These are phyloP conservation scores for Aplocera efformata DNA, from an alignment of 2,888 invertebrate genomes.

Conservation along the genomic window DNA sequence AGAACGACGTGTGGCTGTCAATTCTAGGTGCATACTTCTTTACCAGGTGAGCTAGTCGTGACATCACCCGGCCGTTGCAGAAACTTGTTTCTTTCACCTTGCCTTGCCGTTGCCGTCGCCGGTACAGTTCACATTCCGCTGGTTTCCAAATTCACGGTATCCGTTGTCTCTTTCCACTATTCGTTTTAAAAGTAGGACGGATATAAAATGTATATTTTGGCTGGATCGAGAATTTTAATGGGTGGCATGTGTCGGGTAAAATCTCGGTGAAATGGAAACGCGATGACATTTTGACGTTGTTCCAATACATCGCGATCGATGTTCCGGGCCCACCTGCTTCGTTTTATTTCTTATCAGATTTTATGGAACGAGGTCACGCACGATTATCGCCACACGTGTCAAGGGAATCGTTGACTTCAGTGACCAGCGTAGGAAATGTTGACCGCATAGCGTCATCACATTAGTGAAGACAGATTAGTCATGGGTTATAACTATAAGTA, in stretches of 20 bases:
- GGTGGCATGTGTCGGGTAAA: conserved; percentile 14
- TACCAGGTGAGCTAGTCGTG: conserved; percentile 83
- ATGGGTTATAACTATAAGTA: no score
- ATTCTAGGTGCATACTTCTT: conserved; percentile 97
- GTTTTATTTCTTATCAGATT: conserved; percentile 66
- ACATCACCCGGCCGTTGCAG: conserved; percentile 36
- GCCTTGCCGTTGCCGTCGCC: conserved; percentile 3
- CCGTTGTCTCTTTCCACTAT: conserved; percentile 31
- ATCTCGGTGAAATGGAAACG: conserved; percentile 20
- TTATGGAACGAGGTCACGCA: conserved; percentile 56
- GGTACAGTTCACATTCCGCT: conserved; percentile 22
- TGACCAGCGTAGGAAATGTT: conserved; percentile 3
- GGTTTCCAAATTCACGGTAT: conserved; percentile 40
- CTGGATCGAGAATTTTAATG: conserved; percentile 5
- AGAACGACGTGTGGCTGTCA: conserved; percentile 98
- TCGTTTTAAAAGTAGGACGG: conserved; percentile 20
- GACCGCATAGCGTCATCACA: conserved; percentile 10
- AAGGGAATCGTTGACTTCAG: conserved; percentile 24
- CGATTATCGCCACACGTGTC: conserved; percentile 29
- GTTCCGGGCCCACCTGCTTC: conserved; percentile 45
- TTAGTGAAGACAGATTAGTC: conserved; percentile 4
- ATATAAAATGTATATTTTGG: conserved; percentile 1
- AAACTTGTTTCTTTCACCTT: conserved; percentile 43
- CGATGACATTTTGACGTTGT: conserved; percentile 45
- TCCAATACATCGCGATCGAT: conserved; percentile 43